Evolutionary conservation across 1,140 invertebrate species (phyloP), one percentile per base, ranked within the genome.

Genomic region (Drosophila santomea): DNA sequence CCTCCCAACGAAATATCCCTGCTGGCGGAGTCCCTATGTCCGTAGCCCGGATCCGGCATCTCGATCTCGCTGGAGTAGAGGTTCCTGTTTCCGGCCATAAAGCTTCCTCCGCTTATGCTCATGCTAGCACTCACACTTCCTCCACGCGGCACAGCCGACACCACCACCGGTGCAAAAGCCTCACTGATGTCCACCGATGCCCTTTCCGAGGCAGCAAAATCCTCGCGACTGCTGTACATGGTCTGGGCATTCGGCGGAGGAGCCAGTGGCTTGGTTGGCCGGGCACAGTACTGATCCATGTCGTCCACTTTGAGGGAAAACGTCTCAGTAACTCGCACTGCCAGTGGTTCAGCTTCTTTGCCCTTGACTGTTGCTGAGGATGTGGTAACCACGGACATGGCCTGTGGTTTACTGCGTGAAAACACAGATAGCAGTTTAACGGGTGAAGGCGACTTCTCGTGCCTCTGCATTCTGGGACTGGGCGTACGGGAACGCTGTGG

Each of bases 231-330:
- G 75, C 82, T 89, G 58, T 90, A 91, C 60, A 85, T 71, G 3
- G 80, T 85, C 51, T 69, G 82, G 12, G 86, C 82, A 39, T 75
- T 63, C 1, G 74, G 35, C 0, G 78, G 73, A 0, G 85, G 80
- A 44, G 79, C 71, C 28, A 55, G 58, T 14, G 74, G 74, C 44
- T 91, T 90, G 0, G 69, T 28, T 10, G 91, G 90, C 5, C 74
- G 78, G 2, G 73, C 25, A 25, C 69, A 55, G 36, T 92, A 92
- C 54, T 92, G 91, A 80, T 92, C 91, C 91, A 92, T 91, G 43
- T 92, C 91, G 38, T 92, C 91, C 7, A 92, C 91, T 28, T 92
- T 92, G 0, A 92, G 59, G 0, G 91, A 92, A 43, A 92, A 92
- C 3, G 91, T 92, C 55, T 92, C 91, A 0, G 79, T 89, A 0